Conservation (phyloP, 2,888 invertebrate genomes). For the Daptonema setosum region DNA sequence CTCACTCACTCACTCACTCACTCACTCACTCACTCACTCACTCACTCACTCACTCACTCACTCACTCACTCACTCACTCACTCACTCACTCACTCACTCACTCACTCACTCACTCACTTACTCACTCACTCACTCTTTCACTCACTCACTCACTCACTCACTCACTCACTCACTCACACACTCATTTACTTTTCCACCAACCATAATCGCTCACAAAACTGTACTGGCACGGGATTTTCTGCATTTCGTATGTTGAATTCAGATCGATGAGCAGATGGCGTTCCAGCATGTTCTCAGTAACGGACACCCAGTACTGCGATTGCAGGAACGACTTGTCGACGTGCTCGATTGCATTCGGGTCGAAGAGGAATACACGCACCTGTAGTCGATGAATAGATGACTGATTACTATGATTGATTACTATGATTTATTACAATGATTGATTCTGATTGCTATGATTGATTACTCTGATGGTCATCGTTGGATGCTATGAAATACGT, state of each 20-base stretch:
- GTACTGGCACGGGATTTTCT: neutral
- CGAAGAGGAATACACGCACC: neutral
- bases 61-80: too few species aligned
- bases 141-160: too few species aligned
- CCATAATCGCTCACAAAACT: too few species aligned
- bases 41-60: too few species aligned
- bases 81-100: too few species aligned
- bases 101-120: too few species aligned
- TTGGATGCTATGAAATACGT: neutral
- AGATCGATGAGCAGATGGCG: neutral
- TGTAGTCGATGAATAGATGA: neutral
- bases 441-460: neutral
- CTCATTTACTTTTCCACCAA: too few species aligned
- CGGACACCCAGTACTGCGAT: neutral
- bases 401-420: neutral
- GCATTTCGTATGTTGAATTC: neutral
- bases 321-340: neutral
- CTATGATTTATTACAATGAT: neutral
- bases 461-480: neutral
- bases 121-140: too few species aligned
- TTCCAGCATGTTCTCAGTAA: neutral
- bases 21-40: too few species aligned
- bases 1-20: too few species aligned
- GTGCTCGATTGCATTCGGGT: neutral
- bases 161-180: too few species aligned